Evolutionary conservation across 2,888 invertebrate genomes (phyloP).

Genomic region (Orchestes rusci): DNA sequence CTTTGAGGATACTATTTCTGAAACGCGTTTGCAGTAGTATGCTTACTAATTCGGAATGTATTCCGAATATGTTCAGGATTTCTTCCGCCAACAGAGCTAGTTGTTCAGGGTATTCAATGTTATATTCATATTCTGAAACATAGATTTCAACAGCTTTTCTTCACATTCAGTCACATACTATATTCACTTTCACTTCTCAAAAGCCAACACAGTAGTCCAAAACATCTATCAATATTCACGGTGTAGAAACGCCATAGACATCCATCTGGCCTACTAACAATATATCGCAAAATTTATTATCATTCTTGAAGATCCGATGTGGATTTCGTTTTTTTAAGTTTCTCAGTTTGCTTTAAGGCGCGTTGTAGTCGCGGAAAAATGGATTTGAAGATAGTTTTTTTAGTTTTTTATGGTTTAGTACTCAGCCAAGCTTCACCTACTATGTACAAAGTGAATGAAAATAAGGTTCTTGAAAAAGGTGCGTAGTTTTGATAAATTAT

Average conservation of each 20-base stretch:
- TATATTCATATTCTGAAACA: no score
- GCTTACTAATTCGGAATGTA: no score
- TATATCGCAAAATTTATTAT: slow-evolving; percentile 17
- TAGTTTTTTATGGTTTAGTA: slow-evolving; percentile 11
- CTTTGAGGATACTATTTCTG: no score
- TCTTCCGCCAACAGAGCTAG: no score
- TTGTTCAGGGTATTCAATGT: no score
- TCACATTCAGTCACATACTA: slow-evolving; percentile 9
- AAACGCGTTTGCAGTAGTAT: no score
- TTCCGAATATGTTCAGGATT: no score
- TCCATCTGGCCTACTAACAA: neutral
- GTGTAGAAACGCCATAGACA: neutral
- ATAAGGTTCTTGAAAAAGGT: slow-evolving; percentile 24
- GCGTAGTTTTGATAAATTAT: no score
- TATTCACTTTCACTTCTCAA: slow-evolving; percentile 19
- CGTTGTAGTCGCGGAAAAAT: no score
- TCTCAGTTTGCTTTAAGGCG: no score
- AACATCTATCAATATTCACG: neutral
- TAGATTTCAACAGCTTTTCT: no score
- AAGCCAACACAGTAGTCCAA: slow-evolving; percentile 9
- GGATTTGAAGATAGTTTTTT: slow-evolving; percentile 17
- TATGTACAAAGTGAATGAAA: slow-evolving; percentile 24
- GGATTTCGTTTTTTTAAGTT: slow-evolving; percentile 14
- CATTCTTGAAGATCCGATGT: slow-evolving; percentile 11
- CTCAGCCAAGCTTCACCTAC: slow-evolving; percentile 18